A percentile compares a stretch with the other conserved stretches of the same genome.
Evolutionary conservation across 2,113 vertebrate genomes (phyloP).

Genomic region (Lepus europaeus): DNA sequence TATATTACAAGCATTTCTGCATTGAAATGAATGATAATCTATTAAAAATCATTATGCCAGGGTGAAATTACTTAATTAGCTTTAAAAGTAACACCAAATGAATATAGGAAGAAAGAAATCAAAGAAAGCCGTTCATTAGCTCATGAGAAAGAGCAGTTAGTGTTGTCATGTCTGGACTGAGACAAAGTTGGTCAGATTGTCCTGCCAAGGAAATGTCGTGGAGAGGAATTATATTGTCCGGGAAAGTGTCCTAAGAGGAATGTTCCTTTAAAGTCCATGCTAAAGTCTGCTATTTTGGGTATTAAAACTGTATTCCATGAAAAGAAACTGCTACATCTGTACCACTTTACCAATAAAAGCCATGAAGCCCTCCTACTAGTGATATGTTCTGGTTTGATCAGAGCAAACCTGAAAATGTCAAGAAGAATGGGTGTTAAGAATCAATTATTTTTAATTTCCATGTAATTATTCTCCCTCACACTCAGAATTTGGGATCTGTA

Average conservation of each 20-base stretch:
- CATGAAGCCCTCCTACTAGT: neutral
- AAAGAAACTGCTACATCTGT: constrained; percentile 53
- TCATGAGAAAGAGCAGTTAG: constrained; percentile 69
- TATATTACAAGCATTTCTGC: neutral
- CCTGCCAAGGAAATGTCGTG: constrained; percentile 79
- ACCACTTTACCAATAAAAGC: constrained; percentile 64
- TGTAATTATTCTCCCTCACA: constrained; percentile 43
- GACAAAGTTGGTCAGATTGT: constrained; percentile 71
- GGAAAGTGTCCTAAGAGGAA: constrained; percentile 73
- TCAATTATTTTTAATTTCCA: constrained; percentile 70
- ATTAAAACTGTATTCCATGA: constrained; percentile 34
- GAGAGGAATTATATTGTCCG: constrained; percentile 77
- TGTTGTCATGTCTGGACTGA: constrained; percentile 68
- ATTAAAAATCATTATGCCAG: constrained; percentile 2
- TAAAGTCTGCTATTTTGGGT: constrained; percentile 71
- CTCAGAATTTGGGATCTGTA: constrained; percentile 29
- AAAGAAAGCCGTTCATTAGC: constrained; percentile 69
- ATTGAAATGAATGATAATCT: neutral
- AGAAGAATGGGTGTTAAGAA: neutral
- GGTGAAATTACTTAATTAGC: constrained; percentile 49
- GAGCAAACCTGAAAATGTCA: constrained; percentile 61
- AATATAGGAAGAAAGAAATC: constrained; percentile 67
- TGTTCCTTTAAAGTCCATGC: constrained; percentile 73
- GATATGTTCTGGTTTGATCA: constrained; percentile 15
- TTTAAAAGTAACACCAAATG: constrained; percentile 63